A percentile compares a stretch with the other conserved stretches of the same genome.
Conservation (phyloP, 2,797 vertebrate species). For the Tapera naevia region DNA sequence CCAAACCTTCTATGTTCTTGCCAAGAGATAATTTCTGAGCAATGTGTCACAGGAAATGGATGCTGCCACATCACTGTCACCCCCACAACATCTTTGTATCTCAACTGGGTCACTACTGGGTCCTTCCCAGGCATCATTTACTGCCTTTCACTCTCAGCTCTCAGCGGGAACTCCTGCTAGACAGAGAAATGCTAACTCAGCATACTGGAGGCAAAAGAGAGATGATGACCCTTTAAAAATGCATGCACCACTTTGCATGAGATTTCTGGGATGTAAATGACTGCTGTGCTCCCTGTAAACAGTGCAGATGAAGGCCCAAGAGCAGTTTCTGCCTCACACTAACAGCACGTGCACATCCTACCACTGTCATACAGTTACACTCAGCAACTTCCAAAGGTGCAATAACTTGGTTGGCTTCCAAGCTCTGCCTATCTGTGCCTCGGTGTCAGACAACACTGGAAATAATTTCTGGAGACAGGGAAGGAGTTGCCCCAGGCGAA, state of each 20-base stretch:
- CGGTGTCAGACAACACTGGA: not conserved
- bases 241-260: not conserved
- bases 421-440: not conserved
- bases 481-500: not conserved
- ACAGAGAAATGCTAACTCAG: not conserved
- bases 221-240: not conserved
- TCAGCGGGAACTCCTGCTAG: not conserved
- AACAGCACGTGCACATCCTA: not conserved
- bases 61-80: not conserved
- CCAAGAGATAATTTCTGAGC: not conserved
- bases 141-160: not conserved
- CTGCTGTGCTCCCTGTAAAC: not conserved
- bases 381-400: not conserved
- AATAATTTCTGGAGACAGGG: not conserved
- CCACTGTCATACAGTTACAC: not conserved
- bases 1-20: not conserved
- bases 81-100: not conserved
- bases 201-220: not conserved
- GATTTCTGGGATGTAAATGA: not conserved
- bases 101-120: not conserved
- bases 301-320: not conserved
- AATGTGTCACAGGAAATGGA: fast-evolving
- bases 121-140: not conserved
- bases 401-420: not conserved
- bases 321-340: not conserved